Base-by-base conservation (phyloP, 2,888 invertebrate species). In the Allolobophora icterica region DNA sequence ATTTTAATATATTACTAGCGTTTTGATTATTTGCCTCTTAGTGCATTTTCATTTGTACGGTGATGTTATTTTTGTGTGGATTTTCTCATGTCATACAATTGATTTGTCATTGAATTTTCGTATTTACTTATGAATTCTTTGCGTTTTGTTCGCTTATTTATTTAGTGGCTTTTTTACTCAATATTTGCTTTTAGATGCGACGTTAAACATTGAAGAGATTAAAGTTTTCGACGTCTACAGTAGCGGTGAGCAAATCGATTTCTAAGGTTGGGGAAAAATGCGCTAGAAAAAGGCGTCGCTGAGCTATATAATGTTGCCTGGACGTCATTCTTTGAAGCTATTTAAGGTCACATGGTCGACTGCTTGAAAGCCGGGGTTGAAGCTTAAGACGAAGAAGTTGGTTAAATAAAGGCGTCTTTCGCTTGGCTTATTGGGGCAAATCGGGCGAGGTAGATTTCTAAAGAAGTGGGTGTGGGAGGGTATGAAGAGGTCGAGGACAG, bases 161-260 rank as follows among this genome's bases (percentile, higher is more conserved):
- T 19, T 52, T 6, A 52, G 21, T 52, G 19, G 52, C 30, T 17
- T 17, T n/a, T 71, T 8, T 71, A n/a, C n/a, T 71, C 13, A n/a
- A 5, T 33, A 38, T 58, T 90, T 91, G 52, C 71, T 93, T 93
- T 91, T 93, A 95, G 95, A 94, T 91, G 92, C 93, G 89, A 94
- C 94, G 30, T 90, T 93, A 84, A 92, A 93, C 87, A 93, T 95
- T 5, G 93, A 93, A 90, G 93, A 93, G 33, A 92, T 93, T 21
- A 93, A 94, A 90, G 92, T 92, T 40, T 95, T 94, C 94, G 95
- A 95, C 92, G 95, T 95, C 13, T 95, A 95, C 92, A 40, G 93
- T 40, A 94, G 94, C 92, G 95, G 95, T 95, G 35, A 87, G 71
- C 71, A 71, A 17, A 71, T n/a, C n/a, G 0, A 71, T 30, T 71